A percentile compares a stretch with the other conserved stretches of the same genome.
These are phyloP conservation scores for Sinocyclocheilus maitianheensis DNA, from an alignment of 2,113 vertebrate genomes.

Conservation along the genomic window DNA sequence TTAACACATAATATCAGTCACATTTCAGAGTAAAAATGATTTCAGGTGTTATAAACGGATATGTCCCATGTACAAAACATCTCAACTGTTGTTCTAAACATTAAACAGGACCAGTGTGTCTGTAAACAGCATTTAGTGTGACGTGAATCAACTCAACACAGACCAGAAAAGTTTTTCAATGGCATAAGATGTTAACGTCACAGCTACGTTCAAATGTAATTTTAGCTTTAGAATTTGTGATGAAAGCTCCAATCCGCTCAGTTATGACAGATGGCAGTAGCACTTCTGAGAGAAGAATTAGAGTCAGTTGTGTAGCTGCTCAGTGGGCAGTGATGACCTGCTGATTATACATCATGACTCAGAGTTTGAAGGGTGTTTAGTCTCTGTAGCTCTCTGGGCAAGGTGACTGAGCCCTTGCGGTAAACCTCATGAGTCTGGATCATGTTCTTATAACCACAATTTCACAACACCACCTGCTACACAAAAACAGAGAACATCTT, in stretches of 20 bases:
- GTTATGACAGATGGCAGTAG: constrained; percentile 36
- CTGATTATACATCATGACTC: constrained; percentile 52
- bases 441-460: constrained; percentile 32
- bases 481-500: neutral
- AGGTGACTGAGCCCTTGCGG: constrained; percentile 43
- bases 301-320: constrained; percentile 30
- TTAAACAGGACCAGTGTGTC: neutral
- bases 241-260: constrained; percentile 18
- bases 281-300: constrained; percentile 41
- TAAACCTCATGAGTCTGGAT: constrained; percentile 26
- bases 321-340: constrained; percentile 56
- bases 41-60: neutral
- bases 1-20: neutral
- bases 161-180: neutral
- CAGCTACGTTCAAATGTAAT: constrained; percentile 14
- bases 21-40: neutral
- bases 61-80: neutral
- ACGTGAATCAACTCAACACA: neutral
- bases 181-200: neutral
- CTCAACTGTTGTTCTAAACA: neutral
- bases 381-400: constrained; percentile 27
- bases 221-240: constrained; percentile 22
- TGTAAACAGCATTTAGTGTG: neutral
- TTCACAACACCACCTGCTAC: constrained; percentile 32
- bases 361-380: constrained; percentile 46